Evolutionary conservation across 1,140 invertebrate species (phyloP).

Genomic region (Drosophila littoralis): DNA sequence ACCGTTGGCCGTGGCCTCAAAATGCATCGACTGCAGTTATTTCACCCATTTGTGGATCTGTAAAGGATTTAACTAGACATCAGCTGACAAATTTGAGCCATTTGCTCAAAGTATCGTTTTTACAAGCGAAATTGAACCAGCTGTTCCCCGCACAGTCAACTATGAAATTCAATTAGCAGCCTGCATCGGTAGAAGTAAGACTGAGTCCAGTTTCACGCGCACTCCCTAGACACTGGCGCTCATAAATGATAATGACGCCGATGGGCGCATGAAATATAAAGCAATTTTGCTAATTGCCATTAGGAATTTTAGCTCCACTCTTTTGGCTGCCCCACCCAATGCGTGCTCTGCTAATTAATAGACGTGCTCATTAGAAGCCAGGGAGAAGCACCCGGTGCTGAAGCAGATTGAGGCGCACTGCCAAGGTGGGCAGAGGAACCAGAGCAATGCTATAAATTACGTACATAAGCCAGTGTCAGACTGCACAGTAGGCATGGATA

Average conservation of each 20-base stretch:
- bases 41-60: slow-evolving; percentile 67
- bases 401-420: background rate
- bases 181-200: background rate
- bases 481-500: slow-evolving; percentile 41
- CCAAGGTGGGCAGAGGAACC: slow-evolving; percentile 13
- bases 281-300: slow-evolving; percentile 78
- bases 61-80: background rate
- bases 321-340: slow-evolving; percentile 7
- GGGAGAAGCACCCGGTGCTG: slow-evolving; percentile 27
- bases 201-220: background rate
- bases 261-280: slow-evolving; percentile 70
- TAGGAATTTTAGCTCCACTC: slow-evolving; percentile 55
- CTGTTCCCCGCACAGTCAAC: slow-evolving; percentile 31
- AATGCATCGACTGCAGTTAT: slow-evolving; percentile 68
- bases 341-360: slow-evolving; percentile 60
- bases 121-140: slow-evolving; percentile 59
- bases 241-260: slow-evolving; percentile 75
- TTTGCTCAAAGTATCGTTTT: slow-evolving; percentile 66
- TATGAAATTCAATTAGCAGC: slow-evolving; percentile 76
- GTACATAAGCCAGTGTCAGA: slow-evolving; percentile 55
- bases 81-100: slow-evolving; percentile 64
- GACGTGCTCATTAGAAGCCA: slow-evolving; percentile 61
- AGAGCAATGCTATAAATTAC: slow-evolving; percentile 63
- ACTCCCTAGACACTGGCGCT: slow-evolving; percentile 17
- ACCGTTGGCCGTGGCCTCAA: slow-evolving; percentile 3